Percentiles rank a stretch among this genome's conserved stretches.
Evolutionary conservation across 1,140 invertebrate species (phyloP).

Genomic region (Lamellibrachia luymesi): DNA sequence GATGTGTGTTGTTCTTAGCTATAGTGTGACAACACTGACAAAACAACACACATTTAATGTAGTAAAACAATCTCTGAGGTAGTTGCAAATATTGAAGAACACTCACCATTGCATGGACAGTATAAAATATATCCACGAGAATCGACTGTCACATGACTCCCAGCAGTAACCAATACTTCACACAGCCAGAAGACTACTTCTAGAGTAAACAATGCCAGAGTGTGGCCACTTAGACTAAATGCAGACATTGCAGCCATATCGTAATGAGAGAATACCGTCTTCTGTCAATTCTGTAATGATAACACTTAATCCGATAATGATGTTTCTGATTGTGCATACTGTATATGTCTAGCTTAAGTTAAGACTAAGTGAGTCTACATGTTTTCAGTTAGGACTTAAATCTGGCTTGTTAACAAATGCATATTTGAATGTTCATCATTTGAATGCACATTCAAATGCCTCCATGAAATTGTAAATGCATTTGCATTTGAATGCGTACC

Average conservation of each 20-base stretch:
- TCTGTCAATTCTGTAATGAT: background rate
- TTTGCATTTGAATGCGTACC: no score
- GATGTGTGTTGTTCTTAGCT: no score
- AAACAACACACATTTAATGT: background rate
- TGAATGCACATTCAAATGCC: no score
- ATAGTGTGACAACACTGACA: no score
- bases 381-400: no score
- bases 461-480: no score
- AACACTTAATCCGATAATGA: background rate
- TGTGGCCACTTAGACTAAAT: background rate
- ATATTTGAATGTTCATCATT: no score
- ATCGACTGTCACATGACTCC: conserved; percentile 47
- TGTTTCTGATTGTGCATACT: background rate
- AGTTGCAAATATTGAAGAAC: background rate
- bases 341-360: background rate
- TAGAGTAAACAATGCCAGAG: background rate
- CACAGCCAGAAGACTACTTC: background rate
- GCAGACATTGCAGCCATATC: background rate
- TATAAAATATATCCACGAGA: conserved; percentile 76
- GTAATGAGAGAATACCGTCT: background rate
- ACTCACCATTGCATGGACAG: conserved; percentile 88
- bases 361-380: no score
- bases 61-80: background rate
- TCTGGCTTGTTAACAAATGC: no score
- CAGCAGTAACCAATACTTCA: background rate